Evolutionary conservation across 2,113 vertebrate genomes (phyloP), one percentile per base, ranked within the genome.

Genomic region (Ranitomeya imitator): DNA sequence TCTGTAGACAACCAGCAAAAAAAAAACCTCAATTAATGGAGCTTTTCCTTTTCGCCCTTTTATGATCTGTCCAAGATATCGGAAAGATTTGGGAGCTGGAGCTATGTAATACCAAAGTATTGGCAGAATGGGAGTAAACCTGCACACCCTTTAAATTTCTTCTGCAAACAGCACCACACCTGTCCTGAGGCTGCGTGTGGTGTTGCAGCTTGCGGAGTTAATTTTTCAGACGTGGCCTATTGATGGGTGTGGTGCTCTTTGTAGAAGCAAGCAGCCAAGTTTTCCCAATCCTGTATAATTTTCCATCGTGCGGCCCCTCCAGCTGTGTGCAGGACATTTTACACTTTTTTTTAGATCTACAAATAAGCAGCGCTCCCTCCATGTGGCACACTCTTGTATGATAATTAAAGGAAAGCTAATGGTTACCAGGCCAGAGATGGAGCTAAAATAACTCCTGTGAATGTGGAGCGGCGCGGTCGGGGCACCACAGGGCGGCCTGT

Each of bases 351-450:
- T 88, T 76, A 51, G 65, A 5, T 23, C n/a, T n/a, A 57, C 52
- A 51, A 82, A 81, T 26, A 52, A 71, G 79, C 54, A 7, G 8
- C 54, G 5, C 60, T n/a, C 16, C 31, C 73, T 63, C 54, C 79
- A 23, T 65, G 54, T 77, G 37, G 59, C 69, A 55, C n/a, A 1
- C 7, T 10, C 15, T 54, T 26, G 73, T 51, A 63, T 26, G 19
- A 57, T 88, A 83, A 88, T 88, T 76, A 88, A 55, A 83, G 80
- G 37, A 10, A 14, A 37, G n/a, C 8, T 55, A 18, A 54, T 61
- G 10, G 31, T 18, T 55, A 21, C 80, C 52, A 88, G 55, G 21
- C 16, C 12, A 59, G 63, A 73, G 51, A 31, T 45, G 65, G 10
- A 26, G 14, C 71, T 55, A 59, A 88, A 88, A 88, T 78, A 84